Evolutionary conservation across 2,113 vertebrate genomes (phyloP), one percentile per base, ranked within the genome.

Genomic region (Corynorhinus townsendii): DNA sequence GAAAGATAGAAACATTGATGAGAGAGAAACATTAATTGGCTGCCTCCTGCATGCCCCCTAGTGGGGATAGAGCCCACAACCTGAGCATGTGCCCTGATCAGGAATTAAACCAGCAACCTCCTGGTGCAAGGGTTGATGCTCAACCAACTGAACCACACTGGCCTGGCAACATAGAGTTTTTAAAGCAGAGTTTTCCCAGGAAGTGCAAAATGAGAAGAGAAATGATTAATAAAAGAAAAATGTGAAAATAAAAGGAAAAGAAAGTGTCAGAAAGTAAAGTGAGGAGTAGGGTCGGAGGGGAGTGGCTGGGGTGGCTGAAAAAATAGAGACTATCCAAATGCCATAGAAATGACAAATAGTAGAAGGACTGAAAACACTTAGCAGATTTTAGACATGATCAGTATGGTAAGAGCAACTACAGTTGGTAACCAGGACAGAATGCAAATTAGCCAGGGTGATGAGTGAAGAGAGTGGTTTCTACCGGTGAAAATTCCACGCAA

Each of bases 361-460:
- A 62, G 4, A 47, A 16, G 4, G 45, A 43, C 0, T 35, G 24
- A 87, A 68, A 35, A 47, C 33, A 15, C 24, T 5, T 0, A 38
- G 7, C 24, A 69, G 30, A 59, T 12, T 28, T 30, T 43, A 47
- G 56, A 28, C 12, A 11, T 86, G 54, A 38, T 62, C 15, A 73
- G 8, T 75, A 75, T 71, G 56, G 3, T 15, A 82, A 88, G 4
- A 73, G 19, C 2, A 22, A 26, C 7, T 3, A 1, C 43, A 24
- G 6, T 33, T 4, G 2, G 47, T 35, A 33, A 68, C 0, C 28
- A 30, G 35, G 22, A 35, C 17, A 72, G 28, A 77, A 52, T 5
- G 16, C 6, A 12, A 15, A 40, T 22, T 38, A 56, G 3, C 5
- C 6, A 19, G 0, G 1, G 43, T n/a, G 1, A 76, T 20, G 16